Base-by-base conservation (phyloP, 2,797 vertebrate genomes). In the Tragelaphus eurycerus region DNA sequence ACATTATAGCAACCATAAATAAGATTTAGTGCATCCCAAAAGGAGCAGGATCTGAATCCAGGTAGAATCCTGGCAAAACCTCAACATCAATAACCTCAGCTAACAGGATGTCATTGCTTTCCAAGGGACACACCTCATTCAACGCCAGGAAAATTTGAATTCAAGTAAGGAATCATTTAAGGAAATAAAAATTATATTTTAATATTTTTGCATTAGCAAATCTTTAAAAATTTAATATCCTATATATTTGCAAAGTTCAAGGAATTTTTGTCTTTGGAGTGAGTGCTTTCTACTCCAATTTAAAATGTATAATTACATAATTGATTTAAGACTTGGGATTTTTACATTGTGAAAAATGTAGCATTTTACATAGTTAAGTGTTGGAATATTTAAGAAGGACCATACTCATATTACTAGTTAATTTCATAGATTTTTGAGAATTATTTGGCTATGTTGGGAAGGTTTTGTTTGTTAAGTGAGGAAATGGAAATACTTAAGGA, bases 401-500 rank as follows among this genome's bases (percentile, higher is more conserved):
- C 46, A 85, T 2, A 2, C 6, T 89, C 34, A 55, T 7, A 46
- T 57, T 46, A 52, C 85, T 78, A 57, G 38, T 94, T 82, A 64
- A 62, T 93, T 92, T 78, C 67, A 85, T 87, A 43, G 11, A 46
- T 48, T 93, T 95, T 82, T 71, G 3, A 84, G 23, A 78, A 90
- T 78, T 90, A 71, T 67, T 50, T 93, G 78, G 83, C 82, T 64
- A 54, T 31, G 11, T 86, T 92, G 19, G 29, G 29, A 92, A 96
- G 27, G n/a, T 76, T 87, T 85, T 74, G 54, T 84, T 88, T 92
- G 15, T 84, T 91, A 79, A 89, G 71, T 93, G 43, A 34, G 62
- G 67, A 95, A 97, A 97, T 27, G 48, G 74, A 95, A 52, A 16
- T 46, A 86, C 23, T 85, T 86, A 43, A 62, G 52, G 67, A 83